A percentile compares a stretch with the other conserved stretches of the same genome.
Conservation (phyloP, 2,113 vertebrate species). For the Apaloderma vittatum region DNA sequence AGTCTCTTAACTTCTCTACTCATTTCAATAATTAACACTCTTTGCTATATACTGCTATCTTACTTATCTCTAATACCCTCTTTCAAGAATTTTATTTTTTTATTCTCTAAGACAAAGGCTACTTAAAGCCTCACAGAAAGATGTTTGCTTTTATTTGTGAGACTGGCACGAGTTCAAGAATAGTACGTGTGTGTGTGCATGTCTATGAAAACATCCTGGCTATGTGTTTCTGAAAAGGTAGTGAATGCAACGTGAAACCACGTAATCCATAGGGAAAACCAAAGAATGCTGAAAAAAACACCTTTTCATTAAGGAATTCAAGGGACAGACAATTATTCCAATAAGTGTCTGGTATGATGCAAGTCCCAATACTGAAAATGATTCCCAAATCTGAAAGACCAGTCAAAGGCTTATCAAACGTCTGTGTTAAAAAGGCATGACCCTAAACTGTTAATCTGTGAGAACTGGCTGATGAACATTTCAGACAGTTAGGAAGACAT, state of each 20-base stretch:
- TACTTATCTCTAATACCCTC: not conserved
- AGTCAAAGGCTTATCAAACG: not conserved
- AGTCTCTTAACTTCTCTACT: not conserved
- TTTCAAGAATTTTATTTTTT: not conserved
- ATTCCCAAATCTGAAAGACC: not conserved
- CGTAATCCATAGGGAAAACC: not conserved
- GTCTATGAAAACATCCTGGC: not conserved
- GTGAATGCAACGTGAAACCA: not conserved
- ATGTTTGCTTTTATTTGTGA: not conserved
- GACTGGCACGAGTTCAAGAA: not conserved
- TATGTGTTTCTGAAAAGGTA: not conserved
- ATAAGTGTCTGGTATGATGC: not conserved
- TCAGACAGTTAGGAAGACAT: not conserved
- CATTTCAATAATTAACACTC: not conserved
- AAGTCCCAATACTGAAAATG: not conserved
- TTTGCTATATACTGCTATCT: not conserved
- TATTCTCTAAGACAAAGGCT: not conserved
- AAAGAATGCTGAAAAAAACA: not conserved
- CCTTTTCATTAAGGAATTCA: not conserved
- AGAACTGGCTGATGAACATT: not conserved
- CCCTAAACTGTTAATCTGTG: not conserved
- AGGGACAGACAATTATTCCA: not conserved
- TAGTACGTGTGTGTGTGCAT: rapidly evolving
- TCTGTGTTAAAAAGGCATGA: not conserved
- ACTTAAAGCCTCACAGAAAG: not conserved